Conservation (phyloP, 2,797 vertebrate species). For the Labeo calbasu region DNA sequence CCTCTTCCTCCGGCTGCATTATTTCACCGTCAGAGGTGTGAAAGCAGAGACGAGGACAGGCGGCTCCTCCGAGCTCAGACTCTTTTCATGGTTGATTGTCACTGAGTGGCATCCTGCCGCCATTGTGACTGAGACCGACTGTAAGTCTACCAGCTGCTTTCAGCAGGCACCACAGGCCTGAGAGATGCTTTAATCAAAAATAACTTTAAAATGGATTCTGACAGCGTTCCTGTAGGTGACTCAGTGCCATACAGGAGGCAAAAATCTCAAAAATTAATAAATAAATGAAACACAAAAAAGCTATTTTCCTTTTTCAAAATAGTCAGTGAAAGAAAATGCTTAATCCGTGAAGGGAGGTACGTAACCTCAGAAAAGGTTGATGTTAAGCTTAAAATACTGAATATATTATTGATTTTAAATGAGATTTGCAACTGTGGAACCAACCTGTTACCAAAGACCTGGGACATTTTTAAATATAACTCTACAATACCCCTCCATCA, state of each 20-base stretch:
- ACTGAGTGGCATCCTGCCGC: slow-evolving; percentile 51
- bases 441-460: too few species aligned
- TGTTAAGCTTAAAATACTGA: background rate
- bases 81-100: slow-evolving; percentile 55
- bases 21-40: slow-evolving; percentile 45
- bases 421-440: too few species aligned
- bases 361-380: background rate
- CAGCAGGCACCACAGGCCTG: slow-evolving; percentile 13
- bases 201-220: slow-evolving; percentile 46
- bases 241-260: background rate
- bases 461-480: too few species aligned
- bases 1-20: slow-evolving; percentile 31
- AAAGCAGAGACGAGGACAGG: slow-evolving; percentile 17
- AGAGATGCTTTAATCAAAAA: slow-evolving; percentile 58
- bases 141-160: slow-evolving; percentile 11
- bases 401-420: background rate
- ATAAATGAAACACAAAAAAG: background rate
- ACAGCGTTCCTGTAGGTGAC: slow-evolving; percentile 41
- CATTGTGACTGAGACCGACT: slow-evolving; percentile 29
- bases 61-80: slow-evolving; percentile 24
- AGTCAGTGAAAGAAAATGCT: background rate
- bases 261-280: background rate
- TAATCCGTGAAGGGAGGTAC: background rate
- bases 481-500: too few species aligned
- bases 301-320: background rate